Evolutionary conservation across 2,113 vertebrate species (phyloP).

Genomic region (Passer montanus): DNA sequence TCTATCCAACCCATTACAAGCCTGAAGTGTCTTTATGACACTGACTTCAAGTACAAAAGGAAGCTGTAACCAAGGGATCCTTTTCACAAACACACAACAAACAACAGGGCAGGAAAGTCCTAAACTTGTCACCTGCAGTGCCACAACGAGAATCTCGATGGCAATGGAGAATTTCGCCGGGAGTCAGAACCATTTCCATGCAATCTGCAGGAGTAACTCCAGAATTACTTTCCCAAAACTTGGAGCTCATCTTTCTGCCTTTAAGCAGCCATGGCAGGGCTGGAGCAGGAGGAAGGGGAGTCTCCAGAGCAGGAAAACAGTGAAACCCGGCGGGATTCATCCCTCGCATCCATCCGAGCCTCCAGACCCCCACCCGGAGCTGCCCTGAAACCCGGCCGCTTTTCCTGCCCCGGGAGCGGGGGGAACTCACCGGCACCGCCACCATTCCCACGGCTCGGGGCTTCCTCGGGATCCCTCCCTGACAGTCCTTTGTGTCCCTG

Average conservation of each 20-base stretch:
- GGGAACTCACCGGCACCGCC: constrained; percentile 62
- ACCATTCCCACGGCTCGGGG: constrained; percentile 8
- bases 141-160: not conserved
- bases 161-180: not conserved
- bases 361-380: not conserved
- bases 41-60: not conserved
- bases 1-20: not conserved
- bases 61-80: not conserved
- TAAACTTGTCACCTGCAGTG: constrained; percentile 3
- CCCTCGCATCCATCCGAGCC: not conserved
- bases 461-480: constrained; percentile 29
- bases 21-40: not conserved
- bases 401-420: not conserved
- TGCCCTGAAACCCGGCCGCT: not conserved
- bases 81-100: not conserved
- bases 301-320: not conserved
- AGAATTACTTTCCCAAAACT: not conserved
- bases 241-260: not conserved
- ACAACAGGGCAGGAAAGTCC: not conserved
- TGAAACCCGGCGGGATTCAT: not conserved
- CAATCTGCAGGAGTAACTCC: not conserved
- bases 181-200: not conserved
- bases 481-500: constrained; percentile 24
- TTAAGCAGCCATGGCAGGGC: not conserved
- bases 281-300: not conserved